Evolutionary conservation across 1,140 invertebrate genomes (phyloP), one percentile per base, ranked within the genome.

Genomic region (Bombus haemorrhoidalis): DNA sequence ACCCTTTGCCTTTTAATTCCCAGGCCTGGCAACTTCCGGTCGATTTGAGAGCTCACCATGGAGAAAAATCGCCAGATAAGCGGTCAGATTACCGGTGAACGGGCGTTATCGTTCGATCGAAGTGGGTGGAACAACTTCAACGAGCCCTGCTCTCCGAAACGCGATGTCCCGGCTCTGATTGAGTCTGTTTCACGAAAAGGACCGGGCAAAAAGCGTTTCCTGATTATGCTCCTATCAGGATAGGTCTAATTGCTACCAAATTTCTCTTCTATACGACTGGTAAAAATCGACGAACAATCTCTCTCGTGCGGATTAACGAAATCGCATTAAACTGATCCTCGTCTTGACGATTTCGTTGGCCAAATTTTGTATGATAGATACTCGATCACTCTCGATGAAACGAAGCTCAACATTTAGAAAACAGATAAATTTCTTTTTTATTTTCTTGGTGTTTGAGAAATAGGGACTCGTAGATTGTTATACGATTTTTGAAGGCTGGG

Each of bases 181-280:
- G 92, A 92, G 87, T 88, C 92, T 93, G 91, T 93, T 93, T 93
- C 89, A 92, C 92, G 87, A 85, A 62, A 90, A 86, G 86, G 85
- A 86, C 83, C 86, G 83, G n/a, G 89, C 92, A 89, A 93, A 93
- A 92, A 93, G 86, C 89, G 86, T 37, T 88, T 85, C 87, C 89
- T 91, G 92, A 94, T 93, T 94, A 93, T 91, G 86, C 76, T 68
- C 76, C 89, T 90, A 91, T 93, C 89, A 66, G 62, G 69, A 13
- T 28, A 64, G 47, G 71, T 78, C 79, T 83, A 83, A 88, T 89
- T 89, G 80, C 66, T 81, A 68, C 43, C 81, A 83, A 89, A 78
- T 89, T 86, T 72, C 62, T 37, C 72, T 59, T 41, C 25, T n/a
- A 37, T 15, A 37, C 59, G 34, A 68, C 66, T 66, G 75, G 34